Evolutionary conservation across 2,797 vertebrate species (phyloP), one percentile per base, ranked within the genome.

Genomic region (Poecilia velifera): DNA sequence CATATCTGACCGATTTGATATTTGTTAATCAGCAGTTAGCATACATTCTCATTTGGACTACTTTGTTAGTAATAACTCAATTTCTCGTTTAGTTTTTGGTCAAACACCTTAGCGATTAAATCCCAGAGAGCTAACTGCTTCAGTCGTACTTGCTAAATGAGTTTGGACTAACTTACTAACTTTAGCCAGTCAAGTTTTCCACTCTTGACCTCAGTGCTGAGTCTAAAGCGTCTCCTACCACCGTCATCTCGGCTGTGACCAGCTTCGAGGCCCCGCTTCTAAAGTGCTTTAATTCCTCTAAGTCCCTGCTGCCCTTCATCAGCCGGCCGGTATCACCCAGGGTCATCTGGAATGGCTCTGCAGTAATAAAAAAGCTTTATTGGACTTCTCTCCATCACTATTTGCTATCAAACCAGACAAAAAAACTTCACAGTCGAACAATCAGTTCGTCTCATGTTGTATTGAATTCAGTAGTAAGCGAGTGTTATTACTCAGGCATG

Each of bases 331-430:
- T 86, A 87, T 91, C 81, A 76, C 78, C 74, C 51, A 82, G 82
- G 89, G 87, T 87, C 86, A 89, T 88, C 77, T 76, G 73, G 73
- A 84, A 75, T 51, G 53, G 72, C 82, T 79, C 80, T 22, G 80
- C 20, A 45, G 76, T 80, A 83, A 87, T 89, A 87, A 81, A 79
- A 79, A 76, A 64, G 53, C 84, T 85, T 70, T 83, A 84, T 80
- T 82, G 82, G 72, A 86, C 46, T 78, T 79, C 62, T 71, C 62
- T 81, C 57, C 68, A 28, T 87, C 77, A 75, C 31, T 43, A 13
- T 84, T 86, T 36, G 74, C 84, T 46, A 77, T 73, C 59, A 68
- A 83, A 53, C 49, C 62, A 49, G 6, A 70, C 36, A 68, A 68
- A 41, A 62, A 66, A 22, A 39, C n/a, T 73, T 76, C 55, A 13